Percentiles rank a stretch among this genome's conserved stretches.
These are phyloP conservation scores for Rallus crepitans DNA, from an alignment of 2,797 vertebrate genomes.

Conservation along the genomic window DNA sequence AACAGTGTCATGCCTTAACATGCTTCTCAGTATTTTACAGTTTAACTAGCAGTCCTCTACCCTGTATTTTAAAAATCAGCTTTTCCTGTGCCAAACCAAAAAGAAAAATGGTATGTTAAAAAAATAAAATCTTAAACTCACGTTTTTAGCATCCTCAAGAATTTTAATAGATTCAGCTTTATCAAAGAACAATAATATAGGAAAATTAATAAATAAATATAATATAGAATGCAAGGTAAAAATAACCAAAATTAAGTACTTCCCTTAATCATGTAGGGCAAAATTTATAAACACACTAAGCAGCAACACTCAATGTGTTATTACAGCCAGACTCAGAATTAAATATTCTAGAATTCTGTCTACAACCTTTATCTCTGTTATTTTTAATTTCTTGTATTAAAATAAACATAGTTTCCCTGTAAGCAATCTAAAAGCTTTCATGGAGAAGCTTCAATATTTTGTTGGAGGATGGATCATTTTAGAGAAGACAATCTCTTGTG, in stretches of 20 bases:
- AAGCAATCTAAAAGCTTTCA: neutral
- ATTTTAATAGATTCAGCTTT: neutral
- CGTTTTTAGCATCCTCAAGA: neutral
- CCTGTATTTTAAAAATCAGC: neutral
- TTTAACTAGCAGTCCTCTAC: conserved; percentile 1
- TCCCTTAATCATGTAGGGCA: neutral
- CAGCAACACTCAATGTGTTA: neutral
- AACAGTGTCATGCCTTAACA: conserved; percentile 59
- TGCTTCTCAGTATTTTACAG: conserved; percentile 23
- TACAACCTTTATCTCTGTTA: neutral
- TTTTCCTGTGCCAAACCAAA: neutral
- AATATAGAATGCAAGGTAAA: no score
- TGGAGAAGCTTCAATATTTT: neutral
- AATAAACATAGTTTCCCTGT: neutral
- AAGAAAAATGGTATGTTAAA: neutral
- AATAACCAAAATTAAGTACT: neutral
- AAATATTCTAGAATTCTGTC: neutral
- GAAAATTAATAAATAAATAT: neutral
- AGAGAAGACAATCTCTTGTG: neutral
- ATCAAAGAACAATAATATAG: neutral
- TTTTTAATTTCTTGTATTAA: neutral
- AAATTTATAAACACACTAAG: neutral
- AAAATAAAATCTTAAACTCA: neutral
- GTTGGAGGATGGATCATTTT: neutral
- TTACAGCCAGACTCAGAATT: neutral